A percentile compares a stretch with the other conserved stretches of the same genome.
Conservation (phyloP, 2,888 invertebrate genomes). For the Trilocha varians region DNA sequence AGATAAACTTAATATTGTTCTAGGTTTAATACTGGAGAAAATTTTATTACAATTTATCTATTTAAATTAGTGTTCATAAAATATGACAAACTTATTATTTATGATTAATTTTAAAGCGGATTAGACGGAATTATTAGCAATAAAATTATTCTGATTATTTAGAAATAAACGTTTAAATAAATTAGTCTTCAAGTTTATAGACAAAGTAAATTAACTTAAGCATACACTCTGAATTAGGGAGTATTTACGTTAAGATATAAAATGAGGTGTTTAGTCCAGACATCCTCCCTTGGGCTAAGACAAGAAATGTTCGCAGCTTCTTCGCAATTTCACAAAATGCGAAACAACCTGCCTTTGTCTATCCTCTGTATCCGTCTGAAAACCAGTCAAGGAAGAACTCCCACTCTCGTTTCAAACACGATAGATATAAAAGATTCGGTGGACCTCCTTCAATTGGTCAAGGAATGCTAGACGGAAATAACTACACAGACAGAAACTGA, state of each 20-base stretch:
- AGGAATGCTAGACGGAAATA: conserved; percentile 51
- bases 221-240: conserved; percentile 4
- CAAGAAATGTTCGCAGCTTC: conserved; percentile 40
- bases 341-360: conserved; percentile 42
- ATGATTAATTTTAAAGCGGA: no score
- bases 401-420: conserved; percentile 21
- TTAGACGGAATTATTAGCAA: no score
- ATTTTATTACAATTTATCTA: no score
- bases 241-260: conserved; percentile 30
- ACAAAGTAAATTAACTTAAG: conserved; percentile 9
- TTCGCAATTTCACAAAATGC: conserved; percentile 65
- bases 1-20: no score
- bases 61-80: no score
- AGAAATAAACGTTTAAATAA: no score
- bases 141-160: no score
- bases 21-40: no score
- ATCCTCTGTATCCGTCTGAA: conserved; percentile 33
- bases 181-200: conserved; percentile 8
- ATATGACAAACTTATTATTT: no score
- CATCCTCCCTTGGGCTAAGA: conserved; percentile 51
- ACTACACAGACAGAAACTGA: conserved; percentile 58
- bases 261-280: conserved; percentile 64
- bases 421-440: conserved; percentile 23
- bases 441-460: conserved; percentile 38
- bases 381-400: conserved; percentile 38